Evolutionary conservation across 2,888 invertebrate genomes (phyloP), one percentile per base, ranked within the genome.

Genomic region (Troglohyphantes excavatus): DNA sequence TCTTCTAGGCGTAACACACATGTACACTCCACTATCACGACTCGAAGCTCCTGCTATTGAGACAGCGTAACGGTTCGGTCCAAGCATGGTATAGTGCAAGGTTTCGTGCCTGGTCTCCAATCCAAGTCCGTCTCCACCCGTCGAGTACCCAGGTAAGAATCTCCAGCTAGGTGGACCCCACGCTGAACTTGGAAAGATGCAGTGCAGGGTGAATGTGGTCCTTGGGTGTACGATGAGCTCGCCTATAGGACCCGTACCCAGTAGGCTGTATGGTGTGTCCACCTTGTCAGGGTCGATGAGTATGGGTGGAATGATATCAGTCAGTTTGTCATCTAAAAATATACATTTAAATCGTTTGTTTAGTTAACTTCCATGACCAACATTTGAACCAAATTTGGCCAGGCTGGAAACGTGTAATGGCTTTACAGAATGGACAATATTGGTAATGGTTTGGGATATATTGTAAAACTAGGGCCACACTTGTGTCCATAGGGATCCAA

Each of bases 151-250:
- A 33, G 33, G 33, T 33, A 33, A 6, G 17, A 46, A 9, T 17
- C 53, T 53, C 53, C 53, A 53, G 0, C 0, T 6, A 0, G 53
- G 33, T 2, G 26, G 11, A 5, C 63, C 63, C 43, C 63, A n/a
- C n/a, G 17, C 39, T 23, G 65, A 81, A 3, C 72, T 7, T 0
- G 89, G 89, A 29, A 43, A 83, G 9, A 89, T 29, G 19, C 89
- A 89, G 11, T 83, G 67, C 21, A 89, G 33, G 7, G 29, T 68
- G 43, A 89, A 70, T 0, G 11, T 61, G 3, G 89, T 76, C 6
- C 83, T 26, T 1, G 89, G 89, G 27, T 89, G 75, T 0, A 82
- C 76, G 9, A 89, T 46, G 26, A 89, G 63, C 7, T 89, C 26
- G 0, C 89, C 89, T 0, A 6, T 17, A 0, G 29, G n/a, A 6